Percentiles rank a stretch among this genome's conserved stretches.
phyloP scores from a whole-genome alignment of 2,797 vertebrate species.

The Hapalemur alaotrensis region DNA sequence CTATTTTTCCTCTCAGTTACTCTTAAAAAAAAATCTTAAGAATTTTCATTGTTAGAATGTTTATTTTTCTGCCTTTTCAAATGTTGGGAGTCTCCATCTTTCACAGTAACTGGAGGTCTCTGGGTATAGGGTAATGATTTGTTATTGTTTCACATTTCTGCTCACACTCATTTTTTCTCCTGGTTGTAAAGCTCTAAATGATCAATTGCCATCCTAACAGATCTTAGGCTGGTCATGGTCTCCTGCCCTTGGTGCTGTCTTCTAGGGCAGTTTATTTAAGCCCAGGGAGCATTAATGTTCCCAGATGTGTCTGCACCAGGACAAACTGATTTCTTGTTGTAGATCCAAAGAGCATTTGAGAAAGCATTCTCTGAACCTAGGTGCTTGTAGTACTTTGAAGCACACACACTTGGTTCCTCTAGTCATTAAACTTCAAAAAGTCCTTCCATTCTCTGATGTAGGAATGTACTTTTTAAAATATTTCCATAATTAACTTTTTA shows the following conservation, averaged over 20 bases:
- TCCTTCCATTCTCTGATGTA: not conserved
- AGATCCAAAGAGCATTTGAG: not conserved
- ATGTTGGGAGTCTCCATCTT: not conserved
- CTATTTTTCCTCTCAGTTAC: not conserved
- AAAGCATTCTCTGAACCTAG: slow-evolving; percentile 9
- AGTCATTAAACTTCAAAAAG: not conserved
- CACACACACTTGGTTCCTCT: not conserved
- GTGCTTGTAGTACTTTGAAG: not conserved
- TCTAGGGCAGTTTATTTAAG: not conserved
- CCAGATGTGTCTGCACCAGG: not conserved
- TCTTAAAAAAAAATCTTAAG: not conserved
- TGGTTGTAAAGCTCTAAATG: not conserved
- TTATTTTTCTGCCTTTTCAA: slow-evolving; percentile 39
- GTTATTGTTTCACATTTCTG: not conserved
- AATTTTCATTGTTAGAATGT: not conserved
- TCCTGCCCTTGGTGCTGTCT: not conserved
- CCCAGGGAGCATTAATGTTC: not conserved
- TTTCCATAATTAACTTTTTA: not conserved
- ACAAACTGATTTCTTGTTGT: not conserved
- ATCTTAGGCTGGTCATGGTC: not conserved
- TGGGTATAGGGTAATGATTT: not conserved
- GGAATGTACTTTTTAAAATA: not conserved
- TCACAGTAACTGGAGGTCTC: not conserved
- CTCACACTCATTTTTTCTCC: not conserved
- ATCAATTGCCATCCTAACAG: not conserved